Percentiles rank a stretch among this genome's conserved stretches.
phyloP scores from a whole-genome alignment of 2,888 invertebrate species.

The Sminthurinus aureus region DNA sequence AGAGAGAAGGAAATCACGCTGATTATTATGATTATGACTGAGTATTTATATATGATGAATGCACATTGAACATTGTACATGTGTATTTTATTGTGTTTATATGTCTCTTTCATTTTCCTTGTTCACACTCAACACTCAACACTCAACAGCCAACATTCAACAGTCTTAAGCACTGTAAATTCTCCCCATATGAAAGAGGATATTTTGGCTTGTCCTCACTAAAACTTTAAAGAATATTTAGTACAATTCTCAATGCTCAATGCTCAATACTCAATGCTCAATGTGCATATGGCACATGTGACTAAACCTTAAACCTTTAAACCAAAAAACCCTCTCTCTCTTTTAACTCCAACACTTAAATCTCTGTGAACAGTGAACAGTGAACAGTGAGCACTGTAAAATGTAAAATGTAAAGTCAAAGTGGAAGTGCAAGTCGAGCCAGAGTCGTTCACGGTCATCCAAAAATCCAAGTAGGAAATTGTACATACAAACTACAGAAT shows the following conservation, averaged over 20 bases:
- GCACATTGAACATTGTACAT: background rate
- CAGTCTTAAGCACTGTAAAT: too few species aligned
- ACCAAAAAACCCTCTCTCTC: background rate
- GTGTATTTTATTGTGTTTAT: background rate
- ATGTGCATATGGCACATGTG: too few species aligned
- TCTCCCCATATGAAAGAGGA: background rate
- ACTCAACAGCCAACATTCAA: background rate
- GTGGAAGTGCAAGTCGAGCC: too few species aligned
- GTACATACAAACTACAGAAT: background rate
- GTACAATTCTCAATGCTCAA: too few species aligned
- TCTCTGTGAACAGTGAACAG: too few species aligned
- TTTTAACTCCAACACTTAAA: background rate
- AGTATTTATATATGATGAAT: background rate
- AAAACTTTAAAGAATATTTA: too few species aligned
- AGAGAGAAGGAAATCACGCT: constrained; percentile 40
- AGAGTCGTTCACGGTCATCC: background rate
- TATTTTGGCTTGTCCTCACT: constrained; percentile 2
- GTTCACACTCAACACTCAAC: too few species aligned
- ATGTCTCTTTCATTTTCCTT: background rate
- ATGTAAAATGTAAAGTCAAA: too few species aligned
- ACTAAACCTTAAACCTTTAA: background rate
- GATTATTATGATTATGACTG: constrained; percentile 34
- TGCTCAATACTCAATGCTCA: too few species aligned
- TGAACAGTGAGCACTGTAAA: too few species aligned
- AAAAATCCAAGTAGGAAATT: background rate